Conservation (phyloP, 2,113 vertebrate species). For the Neogobius melanostomus region DNA sequence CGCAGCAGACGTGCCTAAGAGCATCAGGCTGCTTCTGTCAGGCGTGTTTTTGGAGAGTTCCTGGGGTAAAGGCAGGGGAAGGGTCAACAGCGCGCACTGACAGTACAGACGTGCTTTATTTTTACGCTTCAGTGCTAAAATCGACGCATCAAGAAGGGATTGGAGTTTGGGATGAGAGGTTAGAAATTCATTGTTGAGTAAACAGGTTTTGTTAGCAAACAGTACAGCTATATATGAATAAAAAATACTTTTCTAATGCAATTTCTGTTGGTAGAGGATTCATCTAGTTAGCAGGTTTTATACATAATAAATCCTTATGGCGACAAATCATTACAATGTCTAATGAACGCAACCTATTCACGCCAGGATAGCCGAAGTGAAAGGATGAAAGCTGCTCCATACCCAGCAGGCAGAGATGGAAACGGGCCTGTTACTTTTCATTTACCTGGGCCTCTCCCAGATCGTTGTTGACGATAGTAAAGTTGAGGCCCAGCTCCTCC, state of each 20-base stretch:
- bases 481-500: slow-evolving; percentile 96
- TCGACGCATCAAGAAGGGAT: slow-evolving; percentile 41
- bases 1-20: slow-evolving; percentile 57
- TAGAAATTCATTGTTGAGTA: too few relatives aligned
- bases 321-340: too few relatives aligned
- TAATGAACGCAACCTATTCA: slow-evolving; percentile 51
- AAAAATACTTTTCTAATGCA: too few relatives aligned
- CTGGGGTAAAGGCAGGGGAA: slow-evolving; percentile 47
- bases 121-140: slow-evolving; percentile 44
- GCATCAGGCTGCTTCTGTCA: slow-evolving; percentile 57
- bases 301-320: too few relatives aligned
- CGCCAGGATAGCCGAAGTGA: slow-evolving; percentile 35
- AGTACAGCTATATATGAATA: too few relatives aligned
- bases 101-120: slow-evolving; percentile 66
- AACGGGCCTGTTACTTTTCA: slow-evolving; percentile 8
- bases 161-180: slow-evolving; percentile 33
- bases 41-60: slow-evolving; percentile 56
- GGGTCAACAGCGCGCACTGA: slow-evolving; percentile 51
- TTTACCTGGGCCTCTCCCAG: slow-evolving; percentile 94
- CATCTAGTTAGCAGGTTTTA: too few relatives aligned
- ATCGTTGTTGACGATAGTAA: slow-evolving; percentile 97
- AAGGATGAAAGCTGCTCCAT: slow-evolving; percentile 24
- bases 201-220: too few relatives aligned
- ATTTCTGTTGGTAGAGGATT: too few relatives aligned
- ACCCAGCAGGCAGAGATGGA: slow-evolving; percentile 32